Evolutionary conservation across 64 coral and sea anemone species (phyloP).

Genomic region (Montipora cactus): DNA sequence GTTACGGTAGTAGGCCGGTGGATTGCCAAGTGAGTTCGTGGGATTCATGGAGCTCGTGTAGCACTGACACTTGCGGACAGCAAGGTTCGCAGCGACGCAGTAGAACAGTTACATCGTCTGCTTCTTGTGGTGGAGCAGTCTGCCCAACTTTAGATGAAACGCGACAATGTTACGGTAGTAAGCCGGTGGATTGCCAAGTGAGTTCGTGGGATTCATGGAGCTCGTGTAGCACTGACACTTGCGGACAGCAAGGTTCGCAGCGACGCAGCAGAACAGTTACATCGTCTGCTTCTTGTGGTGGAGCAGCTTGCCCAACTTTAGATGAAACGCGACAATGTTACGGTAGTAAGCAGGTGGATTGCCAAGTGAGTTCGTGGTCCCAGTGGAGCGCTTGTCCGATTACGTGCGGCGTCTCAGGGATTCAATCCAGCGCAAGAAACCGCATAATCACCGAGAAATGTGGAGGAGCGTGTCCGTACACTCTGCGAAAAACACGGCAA

Average conservation of each 20-base stretch:
- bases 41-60: not conserved
- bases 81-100: not conserved
- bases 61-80: not conserved
- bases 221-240: not conserved
- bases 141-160: not conserved
- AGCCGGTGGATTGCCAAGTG: not conserved
- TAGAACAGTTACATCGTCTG: not conserved
- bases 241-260: not conserved
- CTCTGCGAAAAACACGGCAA: not conserved
- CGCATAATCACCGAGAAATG: not conserved
- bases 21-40: no score
- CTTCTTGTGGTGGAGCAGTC: not conserved
- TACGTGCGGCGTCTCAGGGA: not conserved
- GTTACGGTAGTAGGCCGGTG: no score
- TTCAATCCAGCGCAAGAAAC: not conserved
- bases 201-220: not conserved
- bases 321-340: constrained; percentile 1
- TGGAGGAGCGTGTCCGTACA: not conserved
- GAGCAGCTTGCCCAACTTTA: not conserved
- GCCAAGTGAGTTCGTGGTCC: not conserved
- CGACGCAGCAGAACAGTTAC: not conserved
- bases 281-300: not conserved
- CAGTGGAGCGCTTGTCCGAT: constrained; percentile 6
- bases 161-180: not conserved
- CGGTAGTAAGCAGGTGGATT: not conserved